Evolutionary conservation across 2,113 vertebrate genomes (phyloP).

Genomic region (Thermophis baileyi): DNA sequence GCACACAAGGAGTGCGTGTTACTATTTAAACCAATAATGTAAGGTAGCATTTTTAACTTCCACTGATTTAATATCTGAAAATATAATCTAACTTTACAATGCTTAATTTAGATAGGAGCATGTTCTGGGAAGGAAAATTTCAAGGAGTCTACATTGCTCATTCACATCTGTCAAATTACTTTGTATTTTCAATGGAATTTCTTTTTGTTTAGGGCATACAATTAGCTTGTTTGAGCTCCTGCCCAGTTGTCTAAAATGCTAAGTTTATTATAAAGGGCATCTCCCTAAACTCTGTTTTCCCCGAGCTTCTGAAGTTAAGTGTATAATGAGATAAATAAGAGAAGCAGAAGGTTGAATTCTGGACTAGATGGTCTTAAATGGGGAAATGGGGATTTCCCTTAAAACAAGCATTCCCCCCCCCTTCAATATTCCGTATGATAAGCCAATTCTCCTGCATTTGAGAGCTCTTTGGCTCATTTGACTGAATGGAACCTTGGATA

Average conservation of each 20-base stretch:
- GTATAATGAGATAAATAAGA: not conserved
- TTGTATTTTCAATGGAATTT: not conserved
- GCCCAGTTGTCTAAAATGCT: not conserved
- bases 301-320: not conserved
- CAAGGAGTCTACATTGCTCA: not conserved
- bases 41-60: conserved; percentile 7
- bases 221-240: not conserved
- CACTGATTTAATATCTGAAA: not conserved
- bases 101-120: not conserved
- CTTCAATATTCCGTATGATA: not conserved
- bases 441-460: not conserved
- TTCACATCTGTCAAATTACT: not conserved
- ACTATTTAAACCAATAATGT: not conserved
- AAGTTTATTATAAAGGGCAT: not conserved
- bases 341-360: not conserved
- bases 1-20: rapidly evolving
- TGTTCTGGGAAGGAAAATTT: not conserved
- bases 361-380: not conserved
- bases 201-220: not conserved
- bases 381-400: not conserved
- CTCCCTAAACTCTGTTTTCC: not conserved
- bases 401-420: not conserved
- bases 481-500: not conserved
- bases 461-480: not conserved
- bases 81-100: not conserved